Conservation (phyloP, 2,797 vertebrate species). For the Crenuchus spilurus region DNA sequence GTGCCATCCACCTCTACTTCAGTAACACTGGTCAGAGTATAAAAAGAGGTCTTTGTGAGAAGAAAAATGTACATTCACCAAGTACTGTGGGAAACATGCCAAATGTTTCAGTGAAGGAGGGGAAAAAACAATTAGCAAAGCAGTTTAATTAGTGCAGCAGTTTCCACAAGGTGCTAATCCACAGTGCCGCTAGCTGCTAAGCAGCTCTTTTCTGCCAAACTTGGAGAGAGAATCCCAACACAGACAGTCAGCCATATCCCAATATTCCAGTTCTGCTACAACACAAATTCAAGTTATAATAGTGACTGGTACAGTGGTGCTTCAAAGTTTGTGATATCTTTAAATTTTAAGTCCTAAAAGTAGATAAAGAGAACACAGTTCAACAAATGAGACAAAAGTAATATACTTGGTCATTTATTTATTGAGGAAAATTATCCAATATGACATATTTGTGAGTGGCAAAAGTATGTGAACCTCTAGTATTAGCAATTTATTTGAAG, state of each 20-base stretch:
- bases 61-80: not conserved
- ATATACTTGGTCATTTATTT: too few species aligned
- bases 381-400: too few species aligned
- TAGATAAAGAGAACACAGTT: too few species aligned
- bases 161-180: slow-evolving; percentile 31
- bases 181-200: slow-evolving; percentile 41
- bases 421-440: too few species aligned
- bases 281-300: not conserved
- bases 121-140: slow-evolving; percentile 19
- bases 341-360: too few species aligned
- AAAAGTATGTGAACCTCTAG: too few species aligned
- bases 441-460: too few species aligned
- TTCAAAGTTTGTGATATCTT: too few species aligned
- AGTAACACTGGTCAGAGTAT: not conserved
- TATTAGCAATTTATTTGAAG: too few species aligned
- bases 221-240: not conserved
- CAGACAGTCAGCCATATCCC: not conserved
- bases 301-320: too few species aligned
- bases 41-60: not conserved
- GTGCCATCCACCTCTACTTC: not conserved
- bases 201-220: not conserved
- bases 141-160: slow-evolving; percentile 28
- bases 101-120: slow-evolving; percentile 8
- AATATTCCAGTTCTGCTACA: not conserved
- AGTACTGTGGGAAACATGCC: slow-evolving; percentile 21